Evolutionary conservation across 1,140 invertebrate species (phyloP), one percentile per base, ranked within the genome.

Genomic region (Lepidurus packardi): DNA sequence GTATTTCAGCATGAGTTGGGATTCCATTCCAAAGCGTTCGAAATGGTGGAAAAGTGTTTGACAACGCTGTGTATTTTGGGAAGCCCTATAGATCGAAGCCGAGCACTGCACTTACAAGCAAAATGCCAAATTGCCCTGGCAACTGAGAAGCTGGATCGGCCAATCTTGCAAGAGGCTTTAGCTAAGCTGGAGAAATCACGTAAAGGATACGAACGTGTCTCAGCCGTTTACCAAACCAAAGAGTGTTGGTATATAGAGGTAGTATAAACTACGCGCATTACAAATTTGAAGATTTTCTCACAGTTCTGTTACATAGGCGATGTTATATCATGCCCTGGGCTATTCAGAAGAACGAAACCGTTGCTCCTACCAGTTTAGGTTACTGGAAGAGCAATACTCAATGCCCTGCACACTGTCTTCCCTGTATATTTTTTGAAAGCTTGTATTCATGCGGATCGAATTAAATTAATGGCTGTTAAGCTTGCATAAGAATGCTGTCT

Each of bases 171-270:
- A 21, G 21, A 16, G 6, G 53, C 53, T 21, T 16, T 65, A 65
- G 53, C 53, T 16, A 65, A 7, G n/a, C 16, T 65, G 53, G 53
- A 65, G n/a, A 65, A 65, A 65, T 16, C 53, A n/a, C 53, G 53
- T 21, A 65, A 65, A 65, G 53, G 13, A 21, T 65, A 65, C 3
- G 53, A 65, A 16, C 53, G 53, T 16, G 53, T 65, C 16, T 65
- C 53, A 16, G 53, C 53, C 16, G 16, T 21, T 65, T 65, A 65
- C 13, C 53, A 65, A 7, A 65, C 21, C 8, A 65, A 65, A 21
- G 53, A 65, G 21, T 65, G 53, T 16, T 65, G 53, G 53, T 65
- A 65, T 65, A 4, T 65, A 65, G 53, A 65, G 53, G 53, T 65
- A 16, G 7, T 7, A n/a, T 65, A n/a, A 0, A 21, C 16, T 7